These are phyloP conservation scores for Petaurus breviceps DNA, from an alignment of 2,113 vertebrate species.

Conservation along the genomic window DNA sequence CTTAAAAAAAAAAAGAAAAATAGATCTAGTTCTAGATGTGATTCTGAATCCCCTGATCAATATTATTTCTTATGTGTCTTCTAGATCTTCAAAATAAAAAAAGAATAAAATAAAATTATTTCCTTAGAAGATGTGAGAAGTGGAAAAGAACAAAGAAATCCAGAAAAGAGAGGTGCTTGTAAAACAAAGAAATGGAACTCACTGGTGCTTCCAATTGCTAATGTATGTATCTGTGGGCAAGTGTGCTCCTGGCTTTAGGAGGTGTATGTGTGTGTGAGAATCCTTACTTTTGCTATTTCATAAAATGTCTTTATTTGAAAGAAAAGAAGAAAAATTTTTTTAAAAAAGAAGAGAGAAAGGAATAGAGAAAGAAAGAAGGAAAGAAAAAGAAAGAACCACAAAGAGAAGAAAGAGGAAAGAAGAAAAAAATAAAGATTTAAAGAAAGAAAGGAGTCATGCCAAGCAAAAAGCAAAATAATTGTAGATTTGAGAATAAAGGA, in stretches of 20 bases:
- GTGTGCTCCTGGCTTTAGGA: not conserved
- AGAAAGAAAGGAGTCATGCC: not conserved
- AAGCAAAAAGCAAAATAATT: not conserved
- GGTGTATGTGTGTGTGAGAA: not conserved
- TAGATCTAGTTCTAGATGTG: not conserved
- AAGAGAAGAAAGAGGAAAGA: not conserved
- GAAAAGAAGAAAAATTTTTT: not conserved
- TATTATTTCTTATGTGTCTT: not conserved
- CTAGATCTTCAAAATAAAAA: not conserved
- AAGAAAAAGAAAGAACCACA: not conserved
- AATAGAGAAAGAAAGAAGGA: not conserved
- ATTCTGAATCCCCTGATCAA: too few species aligned
- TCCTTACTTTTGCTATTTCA: not conserved
- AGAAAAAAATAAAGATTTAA: not conserved
- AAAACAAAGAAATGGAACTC: not conserved
- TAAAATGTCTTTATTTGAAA: not conserved
- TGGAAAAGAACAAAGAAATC: not conserved
- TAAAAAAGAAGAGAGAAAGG: not conserved
- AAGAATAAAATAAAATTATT: not conserved
- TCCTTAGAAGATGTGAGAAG: not conserved
- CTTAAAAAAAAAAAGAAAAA: too few species aligned
- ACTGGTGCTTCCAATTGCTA: not conserved
- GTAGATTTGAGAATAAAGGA: not conserved
- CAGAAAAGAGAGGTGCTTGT: not conserved
- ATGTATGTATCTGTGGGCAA: not conserved